Evolutionary conservation across 2,797 vertebrate genomes (phyloP), one percentile per base, ranked within the genome.

Genomic region (Amblyopsis hoosieri): DNA sequence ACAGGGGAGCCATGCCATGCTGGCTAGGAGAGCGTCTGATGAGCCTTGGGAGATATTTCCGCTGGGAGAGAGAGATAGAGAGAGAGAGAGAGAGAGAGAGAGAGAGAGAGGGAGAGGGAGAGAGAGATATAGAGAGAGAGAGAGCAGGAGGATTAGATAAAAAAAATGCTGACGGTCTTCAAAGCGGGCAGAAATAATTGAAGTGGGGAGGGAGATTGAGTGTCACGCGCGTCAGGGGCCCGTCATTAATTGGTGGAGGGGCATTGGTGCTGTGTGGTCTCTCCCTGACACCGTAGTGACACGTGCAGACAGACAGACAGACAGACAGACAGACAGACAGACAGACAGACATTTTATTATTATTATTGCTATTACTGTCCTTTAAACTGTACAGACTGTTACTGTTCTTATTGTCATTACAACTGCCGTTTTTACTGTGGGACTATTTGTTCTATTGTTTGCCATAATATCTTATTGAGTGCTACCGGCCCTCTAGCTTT

Each of bases 101-200:
- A 72, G 67, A 89, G 60, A 17, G 9, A 12, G n/a, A 60, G 47
- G 17, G 42, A 46, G n/a, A 82, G 47, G 10, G 19, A 54, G 33
- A 31, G 53, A 17, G 19, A 19, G 29, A 45, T 12, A 56, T 15
- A 66, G 42, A 50, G 37, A 33, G 54, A 54, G 57, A 9, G 14
- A n/a, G 31, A 37, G 33, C 33, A 37, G 33, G 80, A 82, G 73
- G 81, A 86, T 82, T 73, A 88, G 84, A 89, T 86, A 85, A 85
- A 87, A 23, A 74, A 90, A 90, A 90, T 88, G 88, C 91, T 91
- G 89, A 92, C 89, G 88, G 85, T 88, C 90, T 89, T 91, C 87
- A 90, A 91, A 91, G 89, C 80, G 89, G 86, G 83, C 83, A 84
- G 88, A 90, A 90, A 91, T 91, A 90, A 91, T 91, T 91, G 89